These are phyloP conservation scores for Paracentrotus lividus DNA, from an alignment of 53 echinoderm and acorn worm genomes.

Conservation along the genomic window DNA sequence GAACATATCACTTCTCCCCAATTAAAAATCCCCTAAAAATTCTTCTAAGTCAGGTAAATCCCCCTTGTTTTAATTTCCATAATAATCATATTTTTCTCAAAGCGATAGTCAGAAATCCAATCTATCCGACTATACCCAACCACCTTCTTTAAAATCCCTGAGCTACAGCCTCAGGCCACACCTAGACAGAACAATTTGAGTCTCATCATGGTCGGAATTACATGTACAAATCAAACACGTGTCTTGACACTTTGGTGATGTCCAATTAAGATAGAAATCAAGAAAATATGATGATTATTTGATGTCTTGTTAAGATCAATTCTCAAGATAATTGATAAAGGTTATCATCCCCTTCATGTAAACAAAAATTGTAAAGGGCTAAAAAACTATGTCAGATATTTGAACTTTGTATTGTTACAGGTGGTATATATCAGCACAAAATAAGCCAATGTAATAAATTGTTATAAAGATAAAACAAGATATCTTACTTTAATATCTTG, in stretches of 20 bases:
- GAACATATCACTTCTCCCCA: neutral
- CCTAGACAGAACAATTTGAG: conserved; percentile 6
- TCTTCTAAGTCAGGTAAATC: neutral
- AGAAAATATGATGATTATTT: neutral
- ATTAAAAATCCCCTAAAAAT: conserved; percentile 40
- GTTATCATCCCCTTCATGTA: neutral
- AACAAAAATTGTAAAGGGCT: neutral
- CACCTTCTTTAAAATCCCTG: neutral
- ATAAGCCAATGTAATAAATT: neutral
- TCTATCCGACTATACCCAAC: neutral
- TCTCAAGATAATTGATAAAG: neutral
- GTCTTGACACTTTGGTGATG: conserved; percentile 12
- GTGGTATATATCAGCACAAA: neutral
- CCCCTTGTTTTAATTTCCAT: neutral
- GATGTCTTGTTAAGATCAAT: neutral
- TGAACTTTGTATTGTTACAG: neutral
- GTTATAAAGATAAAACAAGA: neutral
- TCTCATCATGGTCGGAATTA: neutral
- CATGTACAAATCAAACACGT: conserved; percentile 20
- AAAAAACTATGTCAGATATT: neutral
- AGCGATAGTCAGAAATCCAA: neutral
- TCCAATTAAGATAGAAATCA: conserved; percentile 36
- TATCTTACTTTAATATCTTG: no score
- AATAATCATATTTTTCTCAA: conserved; percentile 6
- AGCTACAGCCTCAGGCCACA: conserved; percentile 6